These are phyloP conservation scores for Phoebastria nigripes DNA, from an alignment of 2,797 vertebrate genomes.

Conservation along the genomic window DNA sequence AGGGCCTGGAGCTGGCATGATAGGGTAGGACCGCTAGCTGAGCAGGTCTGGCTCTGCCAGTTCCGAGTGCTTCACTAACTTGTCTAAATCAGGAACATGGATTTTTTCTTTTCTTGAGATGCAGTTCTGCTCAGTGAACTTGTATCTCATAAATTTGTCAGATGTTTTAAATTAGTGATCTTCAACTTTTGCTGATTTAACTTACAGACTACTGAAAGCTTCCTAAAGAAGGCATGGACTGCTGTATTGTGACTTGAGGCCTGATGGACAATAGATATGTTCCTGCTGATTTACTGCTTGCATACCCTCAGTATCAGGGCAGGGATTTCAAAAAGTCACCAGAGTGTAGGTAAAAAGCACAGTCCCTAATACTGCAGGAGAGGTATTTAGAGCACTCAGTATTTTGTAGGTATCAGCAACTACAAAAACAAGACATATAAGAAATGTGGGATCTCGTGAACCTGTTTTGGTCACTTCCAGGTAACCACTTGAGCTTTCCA, in stretches of 20 bases:
- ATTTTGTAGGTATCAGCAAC: background rate
- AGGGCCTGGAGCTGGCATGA: background rate
- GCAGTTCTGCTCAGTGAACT: background rate
- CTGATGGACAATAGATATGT: background rate
- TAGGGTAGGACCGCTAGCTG: background rate
- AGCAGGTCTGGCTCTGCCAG: background rate
- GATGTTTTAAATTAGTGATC: background rate
- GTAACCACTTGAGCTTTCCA: background rate
- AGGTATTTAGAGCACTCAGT: background rate
- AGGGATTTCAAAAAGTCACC: background rate
- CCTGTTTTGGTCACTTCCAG: background rate
- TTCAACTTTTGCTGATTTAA: background rate
- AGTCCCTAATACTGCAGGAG: background rate
- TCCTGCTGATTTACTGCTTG: background rate
- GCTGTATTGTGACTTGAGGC: background rate
- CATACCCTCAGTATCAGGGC: background rate
- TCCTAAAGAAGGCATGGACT: background rate
- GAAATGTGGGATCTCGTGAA: background rate
- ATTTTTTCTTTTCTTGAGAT: background rate
- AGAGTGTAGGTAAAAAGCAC: background rate
- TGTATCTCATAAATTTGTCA: background rate
- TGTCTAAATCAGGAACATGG: background rate
- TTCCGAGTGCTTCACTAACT: background rate
- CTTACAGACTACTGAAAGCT: background rate
- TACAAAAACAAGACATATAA: background rate